Evolutionary conservation across 2,113 vertebrate genomes (phyloP).

Genomic region (Tricholaema leucomelas): DNA sequence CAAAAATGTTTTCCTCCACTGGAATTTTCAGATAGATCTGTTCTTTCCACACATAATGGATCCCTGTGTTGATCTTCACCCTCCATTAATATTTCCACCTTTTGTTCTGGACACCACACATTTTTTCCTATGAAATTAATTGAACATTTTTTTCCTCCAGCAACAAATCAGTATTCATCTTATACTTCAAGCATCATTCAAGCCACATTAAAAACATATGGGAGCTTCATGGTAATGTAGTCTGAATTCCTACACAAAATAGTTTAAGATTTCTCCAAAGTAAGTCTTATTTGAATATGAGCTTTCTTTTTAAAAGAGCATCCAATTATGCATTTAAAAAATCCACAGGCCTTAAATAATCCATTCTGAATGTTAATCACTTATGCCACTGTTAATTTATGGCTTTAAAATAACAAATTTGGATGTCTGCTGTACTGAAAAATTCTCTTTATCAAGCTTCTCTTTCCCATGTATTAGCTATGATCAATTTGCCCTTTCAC

Average conservation of each 20-base stretch:
- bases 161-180: not conserved
- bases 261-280: not conserved
- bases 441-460: not conserved
- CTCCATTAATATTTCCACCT: conserved; percentile 29
- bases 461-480: not conserved
- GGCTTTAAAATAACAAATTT: not conserved
- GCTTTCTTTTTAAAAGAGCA: not conserved
- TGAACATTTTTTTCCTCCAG: not conserved
- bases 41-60: not conserved
- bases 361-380: not conserved
- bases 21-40: conserved; percentile 12
- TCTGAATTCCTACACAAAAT: not conserved
- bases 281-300: not conserved
- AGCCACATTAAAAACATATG: not conserved
- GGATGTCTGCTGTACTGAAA: not conserved
- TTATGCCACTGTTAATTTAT: not conserved
- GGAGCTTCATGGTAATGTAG: not conserved
- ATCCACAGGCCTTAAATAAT: not conserved
- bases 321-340: not conserved
- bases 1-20: not conserved
- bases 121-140: conserved; percentile 60
- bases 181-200: not conserved
- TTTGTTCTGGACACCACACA: conserved; percentile 51
- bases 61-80: not conserved
- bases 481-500: not conserved